Evolutionary conservation across 1,140 invertebrate species (phyloP).

Genomic region (Leptoteleia sp.): DNA sequence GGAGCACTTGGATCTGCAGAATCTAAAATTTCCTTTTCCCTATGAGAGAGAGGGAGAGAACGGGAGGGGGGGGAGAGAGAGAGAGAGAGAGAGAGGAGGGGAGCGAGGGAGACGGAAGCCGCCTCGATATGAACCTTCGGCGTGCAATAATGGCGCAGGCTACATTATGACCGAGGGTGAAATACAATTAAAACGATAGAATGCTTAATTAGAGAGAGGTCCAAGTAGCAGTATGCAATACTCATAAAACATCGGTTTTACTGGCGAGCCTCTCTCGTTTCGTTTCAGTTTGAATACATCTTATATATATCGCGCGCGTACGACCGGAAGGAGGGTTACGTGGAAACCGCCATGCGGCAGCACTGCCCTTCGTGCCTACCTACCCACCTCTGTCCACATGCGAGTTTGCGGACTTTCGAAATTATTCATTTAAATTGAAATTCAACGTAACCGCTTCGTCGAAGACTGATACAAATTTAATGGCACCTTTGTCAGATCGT

Average conservation of each 20-base stretch:
- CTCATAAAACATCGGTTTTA: slow-evolving; percentile 74
- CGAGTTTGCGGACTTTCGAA: slow-evolving; percentile 4
- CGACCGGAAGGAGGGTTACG: slow-evolving; percentile 64
- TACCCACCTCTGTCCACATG: slow-evolving; percentile 29
- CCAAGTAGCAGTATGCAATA: slow-evolving; percentile 74
- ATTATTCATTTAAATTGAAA: slow-evolving; percentile 62
- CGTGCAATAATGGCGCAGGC: slow-evolving; percentile 50
- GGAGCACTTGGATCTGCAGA: too few species aligned
- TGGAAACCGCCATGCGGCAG: slow-evolving; percentile 51
- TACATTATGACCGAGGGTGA: slow-evolving; percentile 59
- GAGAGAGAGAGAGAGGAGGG: not conserved
- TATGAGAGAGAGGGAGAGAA: too few species aligned
- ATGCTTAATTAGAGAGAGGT: slow-evolving; percentile 75
- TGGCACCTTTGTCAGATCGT: too few species aligned
- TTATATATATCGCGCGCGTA: slow-evolving; percentile 61
- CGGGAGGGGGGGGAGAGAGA: not conserved
- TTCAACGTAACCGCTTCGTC: slow-evolving; percentile 7
- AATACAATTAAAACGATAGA: slow-evolving; percentile 76
- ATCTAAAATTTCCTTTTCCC: too few species aligned
- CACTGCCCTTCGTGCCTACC: slow-evolving; percentile 21
- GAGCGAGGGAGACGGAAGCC: not conserved
- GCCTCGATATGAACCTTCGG: slow-evolving; percentile 44
- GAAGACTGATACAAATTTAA: too few species aligned
- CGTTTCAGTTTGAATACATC: slow-evolving; percentile 65
- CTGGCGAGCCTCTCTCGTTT: slow-evolving; percentile 67